A percentile compares a stretch with the other conserved stretches of the same genome.
These are phyloP conservation scores for Enteromius paludinosus DNA, from an alignment of 2,797 vertebrate species.

Conservation along the genomic window DNA sequence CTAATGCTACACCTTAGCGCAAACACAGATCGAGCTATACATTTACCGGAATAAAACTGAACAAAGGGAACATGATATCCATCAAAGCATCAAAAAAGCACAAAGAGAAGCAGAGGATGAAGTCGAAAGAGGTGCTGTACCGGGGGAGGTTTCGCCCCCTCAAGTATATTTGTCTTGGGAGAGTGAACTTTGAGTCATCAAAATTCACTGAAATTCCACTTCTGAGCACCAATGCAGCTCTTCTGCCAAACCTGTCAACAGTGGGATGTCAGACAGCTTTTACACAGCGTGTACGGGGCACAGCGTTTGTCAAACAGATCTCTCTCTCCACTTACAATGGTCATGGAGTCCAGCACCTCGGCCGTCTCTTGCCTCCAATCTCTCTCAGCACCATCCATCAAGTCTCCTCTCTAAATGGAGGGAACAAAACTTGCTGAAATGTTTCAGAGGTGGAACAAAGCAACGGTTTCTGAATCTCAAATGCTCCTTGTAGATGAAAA, in stretches of 20 bases:
- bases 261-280: slow-evolving; percentile 68
- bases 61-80: slow-evolving; percentile 25
- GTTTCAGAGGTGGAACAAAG: slow-evolving; percentile 21
- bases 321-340: slow-evolving; percentile 60
- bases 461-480: slow-evolving; percentile 12
- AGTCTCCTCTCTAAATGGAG: slow-evolving; percentile 81
- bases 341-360: slow-evolving; percentile 61
- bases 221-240: slow-evolving; percentile 54
- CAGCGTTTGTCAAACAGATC: slow-evolving; percentile 71
- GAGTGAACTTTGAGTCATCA: slow-evolving; percentile 55
- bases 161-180: slow-evolving; percentile 57
- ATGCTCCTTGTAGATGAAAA: not conserved
- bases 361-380: slow-evolving; percentile 53
- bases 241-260: slow-evolving; percentile 71
- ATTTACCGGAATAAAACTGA: slow-evolving; percentile 7
- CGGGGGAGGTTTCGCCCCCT: slow-evolving; percentile 45
- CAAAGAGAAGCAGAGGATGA: slow-evolving; percentile 25
- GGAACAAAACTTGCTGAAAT: slow-evolving; percentile 66
- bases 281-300: slow-evolving; percentile 66
- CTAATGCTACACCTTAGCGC: slow-evolving; percentile 8
- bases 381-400: slow-evolving; percentile 63
- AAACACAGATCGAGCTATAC: not conserved
- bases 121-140: slow-evolving; percentile 38
- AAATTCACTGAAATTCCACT: slow-evolving; percentile 59
- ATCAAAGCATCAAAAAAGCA: slow-evolving; percentile 8